Evolutionary conservation across 2,797 vertebrate genomes (phyloP).

Genomic region (Cryptoblepharus egeriae): DNA sequence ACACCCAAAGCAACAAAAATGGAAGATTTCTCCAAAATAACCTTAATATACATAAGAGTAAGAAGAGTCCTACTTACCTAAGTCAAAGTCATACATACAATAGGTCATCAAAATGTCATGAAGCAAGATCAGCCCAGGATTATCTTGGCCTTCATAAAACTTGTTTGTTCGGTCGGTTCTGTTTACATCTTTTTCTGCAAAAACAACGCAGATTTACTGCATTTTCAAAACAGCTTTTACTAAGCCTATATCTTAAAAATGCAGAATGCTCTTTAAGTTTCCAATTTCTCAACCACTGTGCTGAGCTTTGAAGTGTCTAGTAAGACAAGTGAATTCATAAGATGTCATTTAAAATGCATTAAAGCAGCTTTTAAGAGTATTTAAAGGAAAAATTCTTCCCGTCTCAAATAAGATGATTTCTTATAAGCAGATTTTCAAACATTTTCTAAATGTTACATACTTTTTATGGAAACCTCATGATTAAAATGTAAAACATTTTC

Average conservation of each 20-base stretch:
- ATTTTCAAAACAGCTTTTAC: slow-evolving; percentile 62
- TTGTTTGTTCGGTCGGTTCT: slow-evolving; percentile 94
- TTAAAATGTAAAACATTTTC: slow-evolving; percentile 45
- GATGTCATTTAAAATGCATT: slow-evolving; percentile 61
- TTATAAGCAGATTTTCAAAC: slow-evolving; percentile 57
- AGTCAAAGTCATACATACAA: slow-evolving; percentile 97
- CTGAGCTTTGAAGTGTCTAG: slow-evolving; percentile 63
- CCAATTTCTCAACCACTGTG: slow-evolving; percentile 35
- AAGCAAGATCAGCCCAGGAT: slow-evolving; percentile 92
- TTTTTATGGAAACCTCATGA: slow-evolving; percentile 48
- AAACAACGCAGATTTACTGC: slow-evolving; percentile 65
- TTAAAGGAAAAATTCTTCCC: slow-evolving; percentile 43
- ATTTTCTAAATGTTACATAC: slow-evolving; percentile 47
- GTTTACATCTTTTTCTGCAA: slow-evolving; percentile 96
- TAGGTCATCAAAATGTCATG: slow-evolving; percentile 99
- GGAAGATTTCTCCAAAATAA: no score
- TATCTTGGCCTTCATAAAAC: slow-evolving; percentile 95
- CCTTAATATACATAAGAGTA: slow-evolving; percentile 7
- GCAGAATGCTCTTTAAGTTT: slow-evolving; percentile 43
- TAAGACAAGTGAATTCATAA: slow-evolving; percentile 47
- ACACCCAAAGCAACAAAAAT: no score
- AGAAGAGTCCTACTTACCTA: slow-evolving; percentile 83
- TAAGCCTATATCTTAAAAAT: slow-evolving; percentile 60
- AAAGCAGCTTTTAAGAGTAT: slow-evolving; percentile 57
- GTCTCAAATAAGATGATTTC: slow-evolving; percentile 48